A percentile compares a stretch with the other conserved stretches of the same genome.
These are phyloP conservation scores for Romanogobio albipinnatus DNA, from an alignment of 2,113 vertebrate genomes.

Conservation along the genomic window DNA sequence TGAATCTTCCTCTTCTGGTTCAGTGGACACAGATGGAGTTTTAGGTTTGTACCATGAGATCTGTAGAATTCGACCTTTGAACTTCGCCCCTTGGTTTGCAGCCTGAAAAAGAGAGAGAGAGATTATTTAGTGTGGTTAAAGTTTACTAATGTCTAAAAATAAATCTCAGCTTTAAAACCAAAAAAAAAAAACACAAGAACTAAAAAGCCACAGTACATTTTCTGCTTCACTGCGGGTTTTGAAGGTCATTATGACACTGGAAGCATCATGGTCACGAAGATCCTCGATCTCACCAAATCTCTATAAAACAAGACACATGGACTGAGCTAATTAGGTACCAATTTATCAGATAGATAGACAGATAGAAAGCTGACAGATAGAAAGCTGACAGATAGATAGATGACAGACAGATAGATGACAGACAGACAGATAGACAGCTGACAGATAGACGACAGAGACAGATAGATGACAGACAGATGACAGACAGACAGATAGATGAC, in stretches of 20 bases:
- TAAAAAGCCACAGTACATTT: conserved; percentile 75
- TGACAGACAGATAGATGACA: too few species aligned
- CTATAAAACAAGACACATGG: conserved; percentile 62
- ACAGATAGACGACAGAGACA: too few species aligned
- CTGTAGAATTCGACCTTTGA: conserved; percentile 93
- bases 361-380: not conserved
- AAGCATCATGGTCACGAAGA: conserved; percentile 84
- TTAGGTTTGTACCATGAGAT: conserved; percentile 98
- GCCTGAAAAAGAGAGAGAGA: conserved; percentile 73
- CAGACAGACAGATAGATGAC: too few species aligned
- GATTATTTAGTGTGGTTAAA: not conserved
- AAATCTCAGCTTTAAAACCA: not conserved
- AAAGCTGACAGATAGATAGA: not conserved
- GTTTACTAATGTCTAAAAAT: not conserved
- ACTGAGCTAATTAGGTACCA: not conserved
- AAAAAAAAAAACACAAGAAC: not conserved
- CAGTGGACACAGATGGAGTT: conserved; percentile 87
- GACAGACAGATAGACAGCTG: too few species aligned
- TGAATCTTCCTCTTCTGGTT: conserved; percentile 90
- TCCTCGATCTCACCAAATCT: conserved; percentile 91
- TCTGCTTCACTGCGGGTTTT: conserved; percentile 88
- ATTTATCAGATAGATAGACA: not conserved
- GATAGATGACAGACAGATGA: too few species aligned
- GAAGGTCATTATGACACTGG: conserved; percentile 86
- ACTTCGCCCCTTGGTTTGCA: conserved; percentile 94